Evolutionary conservation across 1,140 invertebrate species (phyloP), one percentile per base, ranked within the genome.

Genomic region (Plutomurus gul): DNA sequence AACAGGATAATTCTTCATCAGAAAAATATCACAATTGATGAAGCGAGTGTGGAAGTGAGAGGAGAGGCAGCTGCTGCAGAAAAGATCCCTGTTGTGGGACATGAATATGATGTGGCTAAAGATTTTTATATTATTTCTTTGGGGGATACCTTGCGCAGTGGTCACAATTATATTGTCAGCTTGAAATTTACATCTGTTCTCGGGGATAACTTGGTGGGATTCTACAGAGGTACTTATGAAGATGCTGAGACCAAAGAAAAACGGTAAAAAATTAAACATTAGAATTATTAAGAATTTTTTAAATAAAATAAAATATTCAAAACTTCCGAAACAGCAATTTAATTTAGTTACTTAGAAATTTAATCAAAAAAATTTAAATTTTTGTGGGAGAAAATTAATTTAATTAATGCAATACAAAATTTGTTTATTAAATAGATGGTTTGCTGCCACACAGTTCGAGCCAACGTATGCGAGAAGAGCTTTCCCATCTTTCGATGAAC

Each of bases 401-500:
- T 43, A 4, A 4, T 43, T 43, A 73, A 18, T 10, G 40, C 40
- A 46, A 49, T 71, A 27, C 80, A 81, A 77, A 79, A 85, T 82
- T 72, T 82, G 86, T 87, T 22, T 3, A 10, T 36, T 71, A 33
- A 46, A 6, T 84, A 94, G 93, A 86, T 94, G 93, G 92, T 89
- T 94, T 79, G 93, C 92, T 1, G 90, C 92, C 0, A 96, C 95
- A 1, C 95, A 97, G 87, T 97, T 98, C 85, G 93, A 97, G 86
- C 91, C 96, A 1, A 96, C 95, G 0, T 43, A 40, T 43, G 71
- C 60, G 1, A 13, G 75, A 49, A 40, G 70, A 81, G 94, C 94
- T 0, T 98, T 98, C 85, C 96, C 96, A 0, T 97, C 95, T 87
- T 96, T 96, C 86, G 96, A 98, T 86, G 96, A 98, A 85, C 96